Conservation (phyloP, 1,140 invertebrate species). For the Phenacoccus solenopsis region DNA sequence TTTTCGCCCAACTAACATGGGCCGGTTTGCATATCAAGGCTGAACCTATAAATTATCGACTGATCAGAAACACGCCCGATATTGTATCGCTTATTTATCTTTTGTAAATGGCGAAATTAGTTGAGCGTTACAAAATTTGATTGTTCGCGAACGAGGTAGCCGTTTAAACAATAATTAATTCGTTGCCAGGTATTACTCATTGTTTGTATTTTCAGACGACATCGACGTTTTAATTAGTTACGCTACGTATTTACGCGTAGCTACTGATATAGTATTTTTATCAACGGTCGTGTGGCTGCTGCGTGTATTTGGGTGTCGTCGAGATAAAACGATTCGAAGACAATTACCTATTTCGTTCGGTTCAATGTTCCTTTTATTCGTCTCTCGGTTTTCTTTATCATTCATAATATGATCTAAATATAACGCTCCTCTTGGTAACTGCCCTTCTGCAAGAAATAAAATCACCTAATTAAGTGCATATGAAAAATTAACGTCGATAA, state of each 20-base stretch:
- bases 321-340: not conserved
- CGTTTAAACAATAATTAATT: not conserved
- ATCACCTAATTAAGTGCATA: no score
- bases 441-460: slow-evolving; percentile 53
- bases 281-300: no score
- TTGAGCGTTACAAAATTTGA: not conserved
- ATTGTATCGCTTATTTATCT: no score
- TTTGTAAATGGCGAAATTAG: not conserved
- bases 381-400: slow-evolving; percentile 28
- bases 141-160: not conserved
- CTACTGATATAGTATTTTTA: not conserved
- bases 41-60: not conserved
- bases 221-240: not conserved
- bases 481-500: no score
- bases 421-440: slow-evolving; percentile 58
- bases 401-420: slow-evolving; percentile 42
- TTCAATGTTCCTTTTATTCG: slow-evolving; percentile 36
- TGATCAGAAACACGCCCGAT: not conserved
- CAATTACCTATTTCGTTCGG: slow-evolving; percentile 46
- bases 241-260: not conserved
- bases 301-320: no score
- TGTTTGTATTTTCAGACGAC: not conserved
- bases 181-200: not conserved
- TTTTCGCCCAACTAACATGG: no score
- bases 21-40: not conserved